Percentiles rank a stretch among this genome's conserved stretches.
Conservation (phyloP, 2,797 vertebrate genomes). For the Danio albolineatus region DNA sequence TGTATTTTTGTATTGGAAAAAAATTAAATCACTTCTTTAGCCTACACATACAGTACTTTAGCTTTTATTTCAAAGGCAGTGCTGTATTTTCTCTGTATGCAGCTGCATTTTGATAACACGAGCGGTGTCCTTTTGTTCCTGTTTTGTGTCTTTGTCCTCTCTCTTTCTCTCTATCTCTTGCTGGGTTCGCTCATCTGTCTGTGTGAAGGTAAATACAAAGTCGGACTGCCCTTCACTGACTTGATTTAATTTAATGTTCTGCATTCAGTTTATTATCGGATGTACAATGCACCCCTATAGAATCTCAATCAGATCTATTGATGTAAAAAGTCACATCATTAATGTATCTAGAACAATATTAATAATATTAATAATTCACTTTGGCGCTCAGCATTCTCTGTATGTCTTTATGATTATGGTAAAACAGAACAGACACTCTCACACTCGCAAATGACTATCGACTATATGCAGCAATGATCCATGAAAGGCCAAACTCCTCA, state of each 20-base stretch:
- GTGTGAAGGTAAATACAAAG: slow-evolving; percentile 9
- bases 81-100: background rate
- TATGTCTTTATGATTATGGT: slow-evolving; percentile 28
- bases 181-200: slow-evolving; percentile 2
- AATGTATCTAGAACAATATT: background rate
- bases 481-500: slow-evolving; percentile 49
- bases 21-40: background rate
- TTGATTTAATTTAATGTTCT: slow-evolving; percentile 16
- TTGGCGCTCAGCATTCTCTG: slow-evolving; percentile 23
- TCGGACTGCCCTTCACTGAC: slow-evolving; percentile 7
- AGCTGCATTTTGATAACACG: slow-evolving; percentile 11
- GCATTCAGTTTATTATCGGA: background rate
- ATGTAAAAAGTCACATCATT: background rate
- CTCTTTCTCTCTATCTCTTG: background rate
- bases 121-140: background rate
- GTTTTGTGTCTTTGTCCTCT: slow-evolving; percentile 32
- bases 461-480: slow-evolving; percentile 30
- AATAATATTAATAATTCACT: background rate
- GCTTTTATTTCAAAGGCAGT: slow-evolving; percentile 10
- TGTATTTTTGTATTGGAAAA: slow-evolving; percentile 2
- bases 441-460: slow-evolving; percentile 9
- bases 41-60: background rate
- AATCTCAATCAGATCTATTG: background rate
- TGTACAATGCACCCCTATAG: background rate
- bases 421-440: slow-evolving; percentile 39